These are phyloP conservation scores for Pteromalus puparum DNA, from an alignment of 1,140 invertebrate species.

Conservation along the genomic window DNA sequence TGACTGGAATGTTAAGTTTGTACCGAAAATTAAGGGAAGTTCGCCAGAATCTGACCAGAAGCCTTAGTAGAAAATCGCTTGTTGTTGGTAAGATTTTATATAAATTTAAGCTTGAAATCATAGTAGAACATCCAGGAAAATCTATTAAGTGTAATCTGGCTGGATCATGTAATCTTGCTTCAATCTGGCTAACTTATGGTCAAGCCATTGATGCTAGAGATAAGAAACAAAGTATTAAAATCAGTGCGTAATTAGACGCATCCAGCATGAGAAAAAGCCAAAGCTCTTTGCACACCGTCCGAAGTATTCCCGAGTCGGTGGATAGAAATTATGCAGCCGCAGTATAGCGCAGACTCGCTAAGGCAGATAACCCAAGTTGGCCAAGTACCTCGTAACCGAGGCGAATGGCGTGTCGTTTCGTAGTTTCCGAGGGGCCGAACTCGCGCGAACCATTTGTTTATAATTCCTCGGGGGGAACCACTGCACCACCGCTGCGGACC, in stretches of 20 bases:
- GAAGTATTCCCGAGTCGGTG: background rate
- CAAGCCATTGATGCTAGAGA: no score
- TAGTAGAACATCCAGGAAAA: no score
- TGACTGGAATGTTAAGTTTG: no score
- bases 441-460: conserved; percentile 64
- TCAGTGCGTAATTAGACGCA: background rate
- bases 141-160: no score
- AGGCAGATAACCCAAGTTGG: conserved; percentile 60
- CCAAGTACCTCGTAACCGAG: conserved; percentile 65
- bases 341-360: conserved; percentile 48
- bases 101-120: no score
- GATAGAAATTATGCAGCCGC: conserved; percentile 43
- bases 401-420: conserved; percentile 64
- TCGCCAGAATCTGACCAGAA: no score
- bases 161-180: no score
- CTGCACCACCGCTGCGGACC: conserved; percentile 25
- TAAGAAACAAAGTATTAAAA: background rate
- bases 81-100: no score
- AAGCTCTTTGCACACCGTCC: background rate
- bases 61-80: no score
- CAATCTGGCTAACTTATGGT: no score
- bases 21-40: no score
- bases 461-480: conserved; percentile 62
- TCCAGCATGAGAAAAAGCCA: background rate
- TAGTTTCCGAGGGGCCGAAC: conserved; percentile 44